Conservation (phyloP, 2,888 invertebrate species). For the Trissonchulus sp. region DNA sequence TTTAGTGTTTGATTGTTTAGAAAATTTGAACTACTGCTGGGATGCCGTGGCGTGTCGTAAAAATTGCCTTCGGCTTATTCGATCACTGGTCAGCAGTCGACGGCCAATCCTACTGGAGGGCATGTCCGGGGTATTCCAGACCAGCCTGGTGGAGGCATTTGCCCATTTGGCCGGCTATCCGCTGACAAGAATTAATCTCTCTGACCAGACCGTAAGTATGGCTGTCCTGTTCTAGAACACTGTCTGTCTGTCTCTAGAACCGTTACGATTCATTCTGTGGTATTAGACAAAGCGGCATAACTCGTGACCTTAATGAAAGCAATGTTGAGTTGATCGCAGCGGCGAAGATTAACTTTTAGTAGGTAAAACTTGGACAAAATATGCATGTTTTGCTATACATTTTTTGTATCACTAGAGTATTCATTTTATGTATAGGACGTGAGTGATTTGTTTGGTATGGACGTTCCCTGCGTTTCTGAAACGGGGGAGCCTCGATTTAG, state of each 20-base stretch:
- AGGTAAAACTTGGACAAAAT: too few relatives aligned
- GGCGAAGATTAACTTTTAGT: too few relatives aligned
- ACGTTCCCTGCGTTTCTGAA: constrained; percentile 80
- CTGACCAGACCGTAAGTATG: constrained; percentile 83
- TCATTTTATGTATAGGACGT: constrained; percentile 65
- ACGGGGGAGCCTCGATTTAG: constrained; percentile 74
- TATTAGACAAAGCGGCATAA: too few relatives aligned
- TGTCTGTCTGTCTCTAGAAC: too few relatives aligned
- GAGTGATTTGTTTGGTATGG: constrained; percentile 93
- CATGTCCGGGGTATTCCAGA: constrained; percentile 94
- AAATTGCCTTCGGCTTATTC: constrained; percentile 75
- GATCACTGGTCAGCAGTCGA: constrained; percentile 70
- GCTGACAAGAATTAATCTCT: constrained; percentile 87
- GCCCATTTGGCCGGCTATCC: constrained; percentile 75
- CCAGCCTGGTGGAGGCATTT: constrained; percentile 81
- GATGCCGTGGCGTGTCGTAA: constrained; percentile 58
- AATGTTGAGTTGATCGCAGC: too few relatives aligned
- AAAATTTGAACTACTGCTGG: too few relatives aligned
- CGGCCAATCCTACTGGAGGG: constrained; percentile 87
- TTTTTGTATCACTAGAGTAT: too few relatives aligned
- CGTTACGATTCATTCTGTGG: too few relatives aligned
- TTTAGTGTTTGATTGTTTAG: too few relatives aligned
- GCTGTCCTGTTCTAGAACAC: neutral
- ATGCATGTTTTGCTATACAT: too few relatives aligned
- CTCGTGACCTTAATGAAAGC: too few relatives aligned